Conservation (phyloP, 2,888 invertebrate species). For the Encarsia formosa region DNA sequence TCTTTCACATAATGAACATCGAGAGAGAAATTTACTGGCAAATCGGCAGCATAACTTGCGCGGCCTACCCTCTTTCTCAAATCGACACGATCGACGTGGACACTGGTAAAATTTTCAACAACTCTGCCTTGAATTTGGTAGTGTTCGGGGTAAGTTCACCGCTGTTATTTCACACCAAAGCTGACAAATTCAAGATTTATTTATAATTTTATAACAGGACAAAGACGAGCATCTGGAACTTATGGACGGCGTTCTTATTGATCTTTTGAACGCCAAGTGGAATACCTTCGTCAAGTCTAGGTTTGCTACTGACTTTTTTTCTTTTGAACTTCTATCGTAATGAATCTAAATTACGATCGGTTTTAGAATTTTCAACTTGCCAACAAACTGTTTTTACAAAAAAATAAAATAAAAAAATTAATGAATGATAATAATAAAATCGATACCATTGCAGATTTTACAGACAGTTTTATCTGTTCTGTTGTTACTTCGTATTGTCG, state of each 20-base stretch:
- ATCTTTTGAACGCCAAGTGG: constrained; percentile 95
- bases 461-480: constrained; percentile 85
- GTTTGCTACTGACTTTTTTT: constrained; percentile 35
- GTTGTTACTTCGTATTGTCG: constrained; percentile 85
- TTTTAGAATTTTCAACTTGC: background rate
- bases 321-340: no score
- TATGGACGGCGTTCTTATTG: constrained; percentile 89
- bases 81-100: constrained; percentile 92
- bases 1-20: constrained; percentile 94
- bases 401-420: no score
- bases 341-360: no score
- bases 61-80: constrained; percentile 91
- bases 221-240: constrained; percentile 92
- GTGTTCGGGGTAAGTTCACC: constrained; percentile 81
- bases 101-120: constrained; percentile 90
- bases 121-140: constrained; percentile 91
- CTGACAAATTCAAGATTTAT: no score
- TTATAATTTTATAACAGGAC: constrained; percentile 59
- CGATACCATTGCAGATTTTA: constrained; percentile 78
- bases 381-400: no score
- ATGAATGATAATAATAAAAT: no score
- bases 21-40: constrained; percentile 98
- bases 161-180: background rate
- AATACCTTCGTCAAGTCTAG: constrained; percentile 88
- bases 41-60: constrained; percentile 92